These are phyloP conservation scores for Thysanoteuthis rhombus DNA, from an alignment of 2,888 invertebrate genomes.

Conservation along the genomic window DNA sequence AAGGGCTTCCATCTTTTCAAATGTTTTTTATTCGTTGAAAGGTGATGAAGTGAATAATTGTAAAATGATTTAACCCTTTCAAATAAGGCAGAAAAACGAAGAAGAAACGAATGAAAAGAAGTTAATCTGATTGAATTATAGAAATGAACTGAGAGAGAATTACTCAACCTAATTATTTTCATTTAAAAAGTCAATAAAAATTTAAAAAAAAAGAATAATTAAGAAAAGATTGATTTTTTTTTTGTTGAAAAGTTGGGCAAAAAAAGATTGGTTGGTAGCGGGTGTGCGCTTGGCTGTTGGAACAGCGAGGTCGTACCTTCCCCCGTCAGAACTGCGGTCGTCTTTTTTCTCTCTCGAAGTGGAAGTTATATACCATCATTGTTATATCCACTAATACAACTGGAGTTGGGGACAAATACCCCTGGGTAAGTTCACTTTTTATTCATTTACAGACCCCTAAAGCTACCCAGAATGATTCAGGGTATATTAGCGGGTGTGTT, in stretches of 20 bases:
- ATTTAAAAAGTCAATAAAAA: no score
- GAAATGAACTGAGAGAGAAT: not conserved
- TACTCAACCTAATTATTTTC: not conserved
- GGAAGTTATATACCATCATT: not conserved
- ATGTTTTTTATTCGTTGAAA: no score
- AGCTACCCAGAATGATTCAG: not conserved
- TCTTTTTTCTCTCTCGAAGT: not conserved
- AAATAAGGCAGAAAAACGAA: no score
- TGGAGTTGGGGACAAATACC: not conserved
- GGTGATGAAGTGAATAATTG: no score
- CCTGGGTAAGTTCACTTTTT: not conserved
- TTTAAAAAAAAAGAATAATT: no score
- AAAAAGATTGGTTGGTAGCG: not conserved
- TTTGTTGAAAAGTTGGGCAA: not conserved
- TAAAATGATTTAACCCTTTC: no score
- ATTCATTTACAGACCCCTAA: not conserved
- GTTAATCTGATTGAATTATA: not conserved
- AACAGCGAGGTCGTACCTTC: not conserved
- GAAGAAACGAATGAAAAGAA: no score
- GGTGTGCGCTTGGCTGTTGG: not conserved
- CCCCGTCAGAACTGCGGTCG: not conserved
- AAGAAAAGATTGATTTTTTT: no score
- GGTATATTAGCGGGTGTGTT: not conserved
- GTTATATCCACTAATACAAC: not conserved
- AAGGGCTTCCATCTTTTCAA: no score